Conservation (phyloP, 2,113 vertebrate species). For the Cephalopholis sonnerati region DNA sequence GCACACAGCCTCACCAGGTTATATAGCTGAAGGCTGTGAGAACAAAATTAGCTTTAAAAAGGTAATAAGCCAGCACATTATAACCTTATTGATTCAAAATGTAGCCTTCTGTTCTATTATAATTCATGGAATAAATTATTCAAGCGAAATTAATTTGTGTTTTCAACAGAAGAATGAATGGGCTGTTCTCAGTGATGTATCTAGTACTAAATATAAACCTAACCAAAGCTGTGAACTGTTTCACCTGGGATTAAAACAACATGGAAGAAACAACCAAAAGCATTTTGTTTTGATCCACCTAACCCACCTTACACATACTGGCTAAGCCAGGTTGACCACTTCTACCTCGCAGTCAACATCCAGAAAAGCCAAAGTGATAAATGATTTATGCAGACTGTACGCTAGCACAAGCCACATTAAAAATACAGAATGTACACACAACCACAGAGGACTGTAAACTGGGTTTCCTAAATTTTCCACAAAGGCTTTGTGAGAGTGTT, state of each 20-base stretch:
- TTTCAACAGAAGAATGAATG: slow-evolving; percentile 8
- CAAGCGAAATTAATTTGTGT: neutral
- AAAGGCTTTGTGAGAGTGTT: slow-evolving; percentile 6
- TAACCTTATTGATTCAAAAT: slow-evolving; percentile 24
- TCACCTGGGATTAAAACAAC: neutral
- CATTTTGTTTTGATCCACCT: slow-evolving; percentile 29
- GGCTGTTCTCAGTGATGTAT: neutral
- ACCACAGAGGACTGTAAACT: slow-evolving; percentile 12
- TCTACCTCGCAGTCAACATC: slow-evolving; percentile 31
- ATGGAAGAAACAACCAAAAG: neutral
- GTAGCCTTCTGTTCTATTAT: slow-evolving; percentile 2
- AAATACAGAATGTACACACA: slow-evolving; percentile 69
- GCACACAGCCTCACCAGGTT: neutral
- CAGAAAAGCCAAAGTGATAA: slow-evolving; percentile 54
- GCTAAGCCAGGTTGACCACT: slow-evolving; percentile 33
- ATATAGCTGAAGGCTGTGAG: slow-evolving; percentile 6
- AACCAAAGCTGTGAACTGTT: neutral
- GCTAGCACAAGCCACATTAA: slow-evolving; percentile 55
- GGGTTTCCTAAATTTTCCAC: slow-evolving; percentile 15
- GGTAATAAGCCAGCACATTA: neutral
- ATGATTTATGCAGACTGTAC: slow-evolving; percentile 62
- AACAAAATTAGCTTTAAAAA: slow-evolving; percentile 10
- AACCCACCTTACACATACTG: neutral
- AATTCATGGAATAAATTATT: slow-evolving; percentile 20
- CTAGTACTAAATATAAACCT: neutral